Conservation (phyloP, 2,888 invertebrate species). For the Cephus pygmeus region DNA sequence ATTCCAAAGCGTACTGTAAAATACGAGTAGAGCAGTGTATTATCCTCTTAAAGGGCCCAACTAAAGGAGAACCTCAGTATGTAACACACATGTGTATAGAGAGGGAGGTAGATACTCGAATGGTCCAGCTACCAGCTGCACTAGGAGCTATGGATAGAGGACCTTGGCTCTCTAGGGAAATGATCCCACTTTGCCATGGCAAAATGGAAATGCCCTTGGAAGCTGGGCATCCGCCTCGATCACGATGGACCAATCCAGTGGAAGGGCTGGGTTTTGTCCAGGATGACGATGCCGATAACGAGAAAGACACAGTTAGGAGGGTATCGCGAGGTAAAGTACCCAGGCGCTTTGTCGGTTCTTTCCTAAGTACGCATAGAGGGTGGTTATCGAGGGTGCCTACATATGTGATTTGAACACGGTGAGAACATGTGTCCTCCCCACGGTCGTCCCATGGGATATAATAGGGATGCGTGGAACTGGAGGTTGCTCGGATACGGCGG, state of each 20-base stretch:
- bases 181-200: conserved; percentile 63
- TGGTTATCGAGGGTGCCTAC: background rate
- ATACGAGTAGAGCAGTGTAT: background rate
- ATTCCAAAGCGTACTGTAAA: background rate
- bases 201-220: conserved; percentile 63
- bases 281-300: background rate
- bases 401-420: conserved; percentile 8
- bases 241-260: background rate
- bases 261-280: background rate
- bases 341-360: background rate
- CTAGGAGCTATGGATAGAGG: background rate
- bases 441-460: background rate
- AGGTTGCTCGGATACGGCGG: conserved; percentile 40
- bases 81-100: background rate
- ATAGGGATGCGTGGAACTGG: conserved; percentile 24
- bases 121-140: conserved; percentile 20
- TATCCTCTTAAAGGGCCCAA: background rate
- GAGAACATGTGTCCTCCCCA: conserved; percentile 22
- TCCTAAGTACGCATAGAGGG: background rate
- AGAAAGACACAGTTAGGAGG: background rate
- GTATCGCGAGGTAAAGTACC: background rate
- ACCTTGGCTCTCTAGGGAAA: conserved; percentile 57
- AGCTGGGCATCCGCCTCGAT: conserved; percentile 18
- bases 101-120: conserved; percentile 7
- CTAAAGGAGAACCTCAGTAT: background rate